Evolutionary conservation across 2,797 vertebrate species (phyloP).

Genomic region (Acipenser oxyrinchus): DNA sequence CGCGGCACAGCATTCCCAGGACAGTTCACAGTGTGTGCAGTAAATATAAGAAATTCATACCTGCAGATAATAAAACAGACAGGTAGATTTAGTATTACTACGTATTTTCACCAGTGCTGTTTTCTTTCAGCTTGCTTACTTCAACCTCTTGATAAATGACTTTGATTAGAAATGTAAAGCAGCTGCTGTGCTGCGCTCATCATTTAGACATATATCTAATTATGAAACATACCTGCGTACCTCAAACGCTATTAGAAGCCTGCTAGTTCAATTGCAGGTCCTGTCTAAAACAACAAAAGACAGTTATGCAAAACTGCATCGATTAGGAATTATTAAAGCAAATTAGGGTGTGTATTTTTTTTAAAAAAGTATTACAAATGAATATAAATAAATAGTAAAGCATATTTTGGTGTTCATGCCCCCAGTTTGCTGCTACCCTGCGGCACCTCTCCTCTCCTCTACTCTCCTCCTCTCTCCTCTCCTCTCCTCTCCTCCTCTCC

Average conservation of each 20-base stretch:
- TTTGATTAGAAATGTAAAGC: conserved; percentile 45
- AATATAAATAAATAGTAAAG: too few relatives aligned
- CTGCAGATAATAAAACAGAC: too few relatives aligned
- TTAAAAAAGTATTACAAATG: conserved; percentile 17
- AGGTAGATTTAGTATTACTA: too few relatives aligned
- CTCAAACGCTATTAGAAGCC: conserved; percentile 29
- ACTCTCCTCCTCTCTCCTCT: too few relatives aligned
- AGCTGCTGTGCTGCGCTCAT: conserved; percentile 49
- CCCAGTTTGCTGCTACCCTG: too few relatives aligned
- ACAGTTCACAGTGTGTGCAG: too few relatives aligned
- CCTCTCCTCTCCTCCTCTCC: too few relatives aligned
- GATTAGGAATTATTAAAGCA: conserved; percentile 5
- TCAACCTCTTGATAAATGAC: conserved; percentile 53
- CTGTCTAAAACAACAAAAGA: conserved; percentile 45
- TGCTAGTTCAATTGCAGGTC: conserved; percentile 56
- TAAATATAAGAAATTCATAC: too few relatives aligned
- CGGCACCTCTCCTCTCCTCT: too few relatives aligned
- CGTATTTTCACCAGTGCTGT: neutral
- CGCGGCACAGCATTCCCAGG: too few relatives aligned
- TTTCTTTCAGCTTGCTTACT: conserved; percentile 27
- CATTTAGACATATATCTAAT: conserved; percentile 67
- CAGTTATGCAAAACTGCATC: neutral
- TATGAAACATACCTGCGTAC: conserved; percentile 36
- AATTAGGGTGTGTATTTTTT: neutral
- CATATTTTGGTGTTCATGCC: too few relatives aligned